phyloP scores from a whole-genome alignment of 1,140 invertebrate genomes.

The Bombus sylvicola region DNA sequence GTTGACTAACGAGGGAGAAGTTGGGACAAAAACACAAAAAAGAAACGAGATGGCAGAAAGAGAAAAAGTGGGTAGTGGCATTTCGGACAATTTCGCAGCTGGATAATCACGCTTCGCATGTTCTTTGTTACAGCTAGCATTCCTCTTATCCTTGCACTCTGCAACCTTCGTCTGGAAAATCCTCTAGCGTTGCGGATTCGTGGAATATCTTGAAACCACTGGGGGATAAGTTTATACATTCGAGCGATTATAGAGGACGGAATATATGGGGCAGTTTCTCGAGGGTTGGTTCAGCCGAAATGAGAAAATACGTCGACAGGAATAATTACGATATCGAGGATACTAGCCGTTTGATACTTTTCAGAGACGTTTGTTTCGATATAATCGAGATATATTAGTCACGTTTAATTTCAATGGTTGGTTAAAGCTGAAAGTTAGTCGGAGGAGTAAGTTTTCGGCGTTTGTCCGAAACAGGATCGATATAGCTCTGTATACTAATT shows the following conservation, averaged over 20 bases:
- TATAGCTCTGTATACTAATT: background rate
- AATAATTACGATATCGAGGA: background rate
- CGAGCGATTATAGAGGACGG: background rate
- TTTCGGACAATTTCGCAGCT: conserved; percentile 64
- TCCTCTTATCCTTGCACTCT: background rate
- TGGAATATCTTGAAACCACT: conserved; percentile 10
- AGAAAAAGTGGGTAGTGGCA: conserved; percentile 26
- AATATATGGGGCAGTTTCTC: background rate
- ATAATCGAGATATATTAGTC: background rate
- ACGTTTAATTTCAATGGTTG: background rate
- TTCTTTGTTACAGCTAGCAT: conserved; percentile 21
- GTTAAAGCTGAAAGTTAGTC: background rate
- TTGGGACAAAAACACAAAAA: background rate
- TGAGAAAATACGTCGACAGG: conserved; percentile 14
- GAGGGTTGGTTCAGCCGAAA: background rate
- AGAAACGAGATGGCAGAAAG: background rate
- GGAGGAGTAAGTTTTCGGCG: background rate
- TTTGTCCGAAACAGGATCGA: background rate
- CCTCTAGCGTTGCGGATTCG: background rate
- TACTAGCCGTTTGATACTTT: background rate
- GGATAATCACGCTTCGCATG: conserved; percentile 60
- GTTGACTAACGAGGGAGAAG: conserved; percentile 5
- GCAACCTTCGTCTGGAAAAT: background rate
- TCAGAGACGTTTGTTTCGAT: too few species aligned
- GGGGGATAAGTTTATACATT: conserved; percentile 10